Percentiles rank a stretch among this genome's conserved stretches.
phyloP scores from a whole-genome alignment of 2,797 vertebrate genomes.

The Liparis tanakae region DNA sequence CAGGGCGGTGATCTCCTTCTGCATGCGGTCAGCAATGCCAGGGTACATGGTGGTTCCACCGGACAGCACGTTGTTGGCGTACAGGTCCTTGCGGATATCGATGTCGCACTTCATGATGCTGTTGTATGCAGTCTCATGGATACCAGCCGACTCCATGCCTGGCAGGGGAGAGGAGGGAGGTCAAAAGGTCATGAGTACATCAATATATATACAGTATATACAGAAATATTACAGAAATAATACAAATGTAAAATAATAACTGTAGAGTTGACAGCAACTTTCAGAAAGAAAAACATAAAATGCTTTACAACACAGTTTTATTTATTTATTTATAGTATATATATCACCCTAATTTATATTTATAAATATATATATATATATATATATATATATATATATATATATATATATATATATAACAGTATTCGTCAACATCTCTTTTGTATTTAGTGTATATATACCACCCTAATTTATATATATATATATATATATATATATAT shows the following conservation, averaged over 20 bases:
- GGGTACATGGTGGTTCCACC: conserved; percentile 99
- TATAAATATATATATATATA: neutral
- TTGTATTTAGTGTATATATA: no score
- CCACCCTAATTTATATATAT: neutral
- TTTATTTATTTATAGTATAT: neutral
- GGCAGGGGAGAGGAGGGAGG: conserved; percentile 12
- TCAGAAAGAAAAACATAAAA: neutral
- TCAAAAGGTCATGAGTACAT: neutral
- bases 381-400: no score
- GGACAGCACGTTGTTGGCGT: conserved; percentile 97
- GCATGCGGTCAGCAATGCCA: conserved; percentile 98
- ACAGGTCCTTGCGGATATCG: conserved; percentile 98
- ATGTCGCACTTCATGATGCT: conserved; percentile 99
- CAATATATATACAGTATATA: no score
- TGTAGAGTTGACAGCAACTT: neutral
- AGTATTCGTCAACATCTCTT: neutral
- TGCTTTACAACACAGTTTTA: neutral
- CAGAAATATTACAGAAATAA: neutral
- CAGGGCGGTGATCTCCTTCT: conserved; percentile 98
- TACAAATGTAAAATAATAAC: neutral
- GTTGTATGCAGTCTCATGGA: conserved; percentile 99
- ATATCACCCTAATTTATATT: neutral
- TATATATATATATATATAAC: no score
- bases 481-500: neutral
- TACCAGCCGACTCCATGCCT: conserved; percentile 99